Base-by-base conservation (phyloP, 1,140 invertebrate genomes). In the Lasioglossum albipes region DNA sequence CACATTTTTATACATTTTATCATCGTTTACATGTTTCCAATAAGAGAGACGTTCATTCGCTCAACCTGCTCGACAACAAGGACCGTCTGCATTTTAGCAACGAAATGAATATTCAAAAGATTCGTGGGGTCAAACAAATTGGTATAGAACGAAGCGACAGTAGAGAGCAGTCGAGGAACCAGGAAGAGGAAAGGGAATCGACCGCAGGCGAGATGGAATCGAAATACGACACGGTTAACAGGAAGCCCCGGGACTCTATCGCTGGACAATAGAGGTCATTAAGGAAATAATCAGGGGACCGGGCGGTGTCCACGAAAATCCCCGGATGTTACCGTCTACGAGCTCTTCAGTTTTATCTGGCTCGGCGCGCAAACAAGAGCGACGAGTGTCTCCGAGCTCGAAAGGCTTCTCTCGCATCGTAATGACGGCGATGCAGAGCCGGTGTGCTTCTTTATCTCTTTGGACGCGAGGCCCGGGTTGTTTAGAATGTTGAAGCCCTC, bases 401-500 rank as follows among this genome's bases (percentile, higher is more conserved):
- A 49, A 70, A 82, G 85, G 82, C 65, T 87, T 87, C 85, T 81
- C 68, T 81, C 68, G 36, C 82, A 84, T 36, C 36, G 36, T 5
- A 36, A 36, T 5, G 36, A 36, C 36, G 36, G 3, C 36, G 84
- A 69, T n/a, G 36, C 80, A 81, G 84, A 67, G 72, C 62, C 61
- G 67, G 70, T n/a, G 75, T 61, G 75, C 74, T 66, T 59, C 82
- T 75, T 88, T 89, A 87, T 87, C 87, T 89, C 73, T 70, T 62
- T 65, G 41, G 71, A 83, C 78, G 65, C 70, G 57, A 73, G 20
- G 36, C 36, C 36, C 36, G 36, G 49, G 66, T 89, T 89, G 88
- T 89, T 89, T 89, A 88, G 88, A 75, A 81, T 89, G 79, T 54
- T 49, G 80, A 78, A 77, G 61, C 78, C 82, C 70, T 80, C 45